These are phyloP conservation scores for Nasonia vitripennis DNA, from an alignment of 1,140 invertebrate genomes.

Conservation along the genomic window DNA sequence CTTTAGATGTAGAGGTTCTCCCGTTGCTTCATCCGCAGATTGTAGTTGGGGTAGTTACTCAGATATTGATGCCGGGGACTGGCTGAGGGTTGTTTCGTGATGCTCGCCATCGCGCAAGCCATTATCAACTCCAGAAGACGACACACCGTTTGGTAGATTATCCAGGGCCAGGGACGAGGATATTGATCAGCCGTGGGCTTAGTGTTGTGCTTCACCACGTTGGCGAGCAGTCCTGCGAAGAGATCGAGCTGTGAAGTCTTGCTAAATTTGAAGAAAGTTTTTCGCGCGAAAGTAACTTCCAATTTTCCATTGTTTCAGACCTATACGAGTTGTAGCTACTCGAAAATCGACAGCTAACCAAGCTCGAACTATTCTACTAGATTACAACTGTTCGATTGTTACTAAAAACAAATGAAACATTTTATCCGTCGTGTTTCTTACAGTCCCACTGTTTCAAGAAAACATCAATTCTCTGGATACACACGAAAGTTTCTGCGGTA, in stretches of 20 bases:
- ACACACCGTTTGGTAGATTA: conserved; percentile 77
- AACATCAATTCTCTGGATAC: too few relatives aligned
- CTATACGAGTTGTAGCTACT: too few relatives aligned
- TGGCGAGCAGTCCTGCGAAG: conserved; percentile 64
- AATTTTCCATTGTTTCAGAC: too few relatives aligned
- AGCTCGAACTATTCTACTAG: too few relatives aligned
- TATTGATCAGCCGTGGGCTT: conserved; percentile 55
- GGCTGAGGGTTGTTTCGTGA: conserved; percentile 78
- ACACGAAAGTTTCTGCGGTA: too few relatives aligned
- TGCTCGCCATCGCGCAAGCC: conserved; percentile 78
- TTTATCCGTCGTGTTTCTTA: too few relatives aligned
- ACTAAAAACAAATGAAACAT: too few relatives aligned
- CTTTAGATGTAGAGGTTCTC: conserved; percentile 70
- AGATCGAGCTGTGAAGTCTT: background rate
- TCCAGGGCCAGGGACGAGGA: conserved; percentile 75
- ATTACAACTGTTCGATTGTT: too few relatives aligned
- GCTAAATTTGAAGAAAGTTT: too few relatives aligned
- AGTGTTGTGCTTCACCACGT: conserved; percentile 60
- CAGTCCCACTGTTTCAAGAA: too few relatives aligned
- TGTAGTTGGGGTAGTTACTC: conserved; percentile 74
- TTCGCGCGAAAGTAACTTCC: too few relatives aligned
- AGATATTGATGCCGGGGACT: conserved; percentile 75
- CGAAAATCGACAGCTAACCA: too few relatives aligned
- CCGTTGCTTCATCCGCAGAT: conserved; percentile 72
- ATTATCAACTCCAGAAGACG: conserved; percentile 76